Percentiles rank a stretch among this genome's conserved stretches.
Evolutionary conservation across 2,797 vertebrate species (phyloP).

Genomic region (Martes flavigula): DNA sequence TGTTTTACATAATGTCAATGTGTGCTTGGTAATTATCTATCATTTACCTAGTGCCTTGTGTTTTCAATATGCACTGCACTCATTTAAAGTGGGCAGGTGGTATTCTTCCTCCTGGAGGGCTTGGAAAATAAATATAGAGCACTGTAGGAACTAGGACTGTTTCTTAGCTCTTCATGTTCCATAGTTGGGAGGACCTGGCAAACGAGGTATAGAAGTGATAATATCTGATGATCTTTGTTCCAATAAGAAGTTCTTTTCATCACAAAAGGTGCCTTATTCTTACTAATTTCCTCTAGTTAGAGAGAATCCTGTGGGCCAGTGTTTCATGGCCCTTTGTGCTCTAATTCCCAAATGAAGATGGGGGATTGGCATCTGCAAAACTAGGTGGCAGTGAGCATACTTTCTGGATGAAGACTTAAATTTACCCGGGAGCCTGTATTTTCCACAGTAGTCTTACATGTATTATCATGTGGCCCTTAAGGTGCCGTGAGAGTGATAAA

Average conservation of each 20-base stretch:
- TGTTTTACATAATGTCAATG: conserved; percentile 48
- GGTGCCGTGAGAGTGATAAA: not conserved
- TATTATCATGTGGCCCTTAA: not conserved
- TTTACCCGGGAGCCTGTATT: not conserved
- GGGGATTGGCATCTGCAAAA: not conserved
- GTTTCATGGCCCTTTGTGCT: not conserved
- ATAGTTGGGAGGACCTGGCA: not conserved
- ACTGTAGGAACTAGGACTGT: not conserved
- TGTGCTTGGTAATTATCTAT: conserved; percentile 53
- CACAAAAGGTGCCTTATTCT: not conserved
- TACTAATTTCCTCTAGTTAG: not conserved
- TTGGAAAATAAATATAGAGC: conserved; percentile 11
- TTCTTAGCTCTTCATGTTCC: not conserved
- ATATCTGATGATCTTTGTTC: not conserved
- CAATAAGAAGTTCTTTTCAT: not conserved
- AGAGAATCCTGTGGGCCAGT: not conserved
- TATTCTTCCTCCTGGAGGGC: not conserved
- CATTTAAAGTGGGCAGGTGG: not conserved
- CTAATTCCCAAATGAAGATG: not conserved
- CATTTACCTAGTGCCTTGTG: conserved; percentile 28
- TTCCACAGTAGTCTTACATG: not conserved
- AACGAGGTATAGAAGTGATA: not conserved
- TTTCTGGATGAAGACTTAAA: not conserved
- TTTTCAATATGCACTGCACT: conserved; percentile 8
- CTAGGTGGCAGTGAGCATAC: not conserved